Evolutionary conservation across 2,797 vertebrate genomes (phyloP), one percentile per base, ranked within the genome.

Genomic region (Danio aesculapii): DNA sequence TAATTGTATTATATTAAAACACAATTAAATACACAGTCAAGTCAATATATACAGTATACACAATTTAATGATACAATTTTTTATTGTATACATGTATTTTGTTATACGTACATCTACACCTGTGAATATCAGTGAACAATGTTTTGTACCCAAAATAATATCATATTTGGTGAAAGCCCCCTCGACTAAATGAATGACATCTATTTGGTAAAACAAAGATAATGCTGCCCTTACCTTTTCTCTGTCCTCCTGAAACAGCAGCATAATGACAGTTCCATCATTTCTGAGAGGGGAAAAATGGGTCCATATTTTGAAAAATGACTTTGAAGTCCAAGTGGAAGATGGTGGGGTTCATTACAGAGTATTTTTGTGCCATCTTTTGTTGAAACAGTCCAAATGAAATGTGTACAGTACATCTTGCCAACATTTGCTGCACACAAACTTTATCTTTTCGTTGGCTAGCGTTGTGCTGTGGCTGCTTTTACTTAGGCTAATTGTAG

Each of bases 311-410:
- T 76, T 12, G 59, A 70, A 75, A 69, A 30, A 62, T 57, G 44
- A 75, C 84, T 86, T 86, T 86, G 84, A 83, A 82, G 82, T 83
- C 75, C 55, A 80, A 81, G 73, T 62, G 75, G 52, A 41, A 53
- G 79, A 81, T 53, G 49, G 71, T 64, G 21, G 53, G 57, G 39
- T 62, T 79, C 79, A 83, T 85, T 83, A 81, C 55, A 66, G 52
- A 52, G 79, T 30, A 72, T 46, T 75, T 64, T 63, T 62, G 67
- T 77, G 67, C 67, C 47, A 71, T 79, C 67, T 53, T 70, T 76
- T 58, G 67, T 58, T 44, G 39, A 64, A 79, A 47, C 71, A 52
- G 62, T 74, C 63, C 30, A 78, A 71, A 79, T 69, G 55, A 59
- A 62, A 61, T n/a, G 63, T 59, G 63, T 62, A 73, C 70, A 47